Conservation (phyloP, 2,888 invertebrate species). For the Melinaea marsaeus region DNA sequence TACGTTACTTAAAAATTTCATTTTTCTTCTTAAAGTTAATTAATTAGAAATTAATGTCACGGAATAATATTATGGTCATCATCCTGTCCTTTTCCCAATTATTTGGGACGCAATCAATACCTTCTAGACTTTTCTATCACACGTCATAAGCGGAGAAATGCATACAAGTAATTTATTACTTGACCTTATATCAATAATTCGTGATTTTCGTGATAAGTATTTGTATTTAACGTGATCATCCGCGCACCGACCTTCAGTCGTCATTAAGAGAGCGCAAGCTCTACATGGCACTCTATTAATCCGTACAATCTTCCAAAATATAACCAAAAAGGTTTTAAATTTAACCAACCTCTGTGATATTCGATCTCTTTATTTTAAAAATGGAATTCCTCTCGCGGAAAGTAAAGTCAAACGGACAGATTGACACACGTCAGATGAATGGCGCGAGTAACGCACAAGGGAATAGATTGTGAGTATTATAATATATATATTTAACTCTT, state of each 20-base stretch:
- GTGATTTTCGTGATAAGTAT: constrained; percentile 31
- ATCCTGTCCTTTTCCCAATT: no score
- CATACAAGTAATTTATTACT: not conserved
- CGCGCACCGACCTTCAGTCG: constrained; percentile 55
- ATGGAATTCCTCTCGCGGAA: constrained; percentile 66
- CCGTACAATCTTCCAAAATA: constrained; percentile 23
- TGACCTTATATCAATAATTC: constrained; percentile 21
- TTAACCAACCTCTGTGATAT: constrained; percentile 46
- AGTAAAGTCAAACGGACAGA: constrained; percentile 55
- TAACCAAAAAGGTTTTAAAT: constrained; percentile 20
- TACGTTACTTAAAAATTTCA: no score
- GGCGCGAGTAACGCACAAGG: constrained; percentile 47
- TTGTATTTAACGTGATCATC: constrained; percentile 42
- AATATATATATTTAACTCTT: constrained; percentile 18
- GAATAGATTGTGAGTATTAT: constrained; percentile 53
- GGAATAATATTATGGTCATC: no score
- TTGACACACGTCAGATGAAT: constrained; percentile 63
- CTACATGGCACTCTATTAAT: constrained; percentile 35
- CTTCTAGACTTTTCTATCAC: no score
- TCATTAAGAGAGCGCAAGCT: constrained; percentile 56
- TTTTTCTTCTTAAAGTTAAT: no score
- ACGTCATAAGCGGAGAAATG: no score
- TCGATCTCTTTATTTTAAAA: constrained; percentile 49
- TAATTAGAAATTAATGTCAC: no score
- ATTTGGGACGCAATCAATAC: no score